phyloP scores from a whole-genome alignment of 2,888 invertebrate species.

The Acronicta aceris region DNA sequence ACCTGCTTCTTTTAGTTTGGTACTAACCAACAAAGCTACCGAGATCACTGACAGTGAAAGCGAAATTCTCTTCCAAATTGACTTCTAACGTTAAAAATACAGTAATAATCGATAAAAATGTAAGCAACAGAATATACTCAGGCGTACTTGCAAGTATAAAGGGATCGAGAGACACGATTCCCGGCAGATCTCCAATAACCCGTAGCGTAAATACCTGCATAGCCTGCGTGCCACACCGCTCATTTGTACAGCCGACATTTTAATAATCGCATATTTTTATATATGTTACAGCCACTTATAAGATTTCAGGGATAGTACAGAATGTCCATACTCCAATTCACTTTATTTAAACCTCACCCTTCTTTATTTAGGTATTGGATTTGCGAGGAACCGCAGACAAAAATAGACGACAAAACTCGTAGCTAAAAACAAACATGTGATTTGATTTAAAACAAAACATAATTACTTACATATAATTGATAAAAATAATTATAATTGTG shows the following conservation, averaged over 20 bases:
- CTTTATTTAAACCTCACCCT: background rate
- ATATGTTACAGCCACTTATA: slow-evolving; percentile 54
- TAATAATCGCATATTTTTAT: slow-evolving; percentile 86
- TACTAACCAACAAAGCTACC: no score
- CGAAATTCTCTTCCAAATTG: no score
- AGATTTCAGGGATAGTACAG: background rate
- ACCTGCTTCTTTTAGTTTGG: no score
- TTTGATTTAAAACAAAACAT: slow-evolving; percentile 11
- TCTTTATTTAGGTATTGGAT: background rate
- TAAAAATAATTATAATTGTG: slow-evolving; percentile 21
- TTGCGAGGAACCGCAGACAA: background rate
- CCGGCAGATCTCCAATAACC: slow-evolving; percentile 74
- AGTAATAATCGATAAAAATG: slow-evolving; percentile 25
- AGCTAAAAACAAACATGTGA: background rate
- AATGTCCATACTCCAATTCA: slow-evolving; percentile 1
- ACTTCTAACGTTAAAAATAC: background rate
- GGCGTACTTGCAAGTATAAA: slow-evolving; percentile 42
- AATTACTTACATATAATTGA: slow-evolving; percentile 21
- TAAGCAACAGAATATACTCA: slow-evolving; percentile 39
- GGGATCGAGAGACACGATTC: slow-evolving; percentile 49
- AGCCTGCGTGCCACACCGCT: slow-evolving; percentile 72
- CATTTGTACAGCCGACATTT: slow-evolving; percentile 85
- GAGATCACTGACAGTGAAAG: no score
- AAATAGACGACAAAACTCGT: no score
- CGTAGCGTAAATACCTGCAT: slow-evolving; percentile 81